Evolutionary conservation across 2,888 invertebrate species (phyloP).

Genomic region (Globia sparganii): DNA sequence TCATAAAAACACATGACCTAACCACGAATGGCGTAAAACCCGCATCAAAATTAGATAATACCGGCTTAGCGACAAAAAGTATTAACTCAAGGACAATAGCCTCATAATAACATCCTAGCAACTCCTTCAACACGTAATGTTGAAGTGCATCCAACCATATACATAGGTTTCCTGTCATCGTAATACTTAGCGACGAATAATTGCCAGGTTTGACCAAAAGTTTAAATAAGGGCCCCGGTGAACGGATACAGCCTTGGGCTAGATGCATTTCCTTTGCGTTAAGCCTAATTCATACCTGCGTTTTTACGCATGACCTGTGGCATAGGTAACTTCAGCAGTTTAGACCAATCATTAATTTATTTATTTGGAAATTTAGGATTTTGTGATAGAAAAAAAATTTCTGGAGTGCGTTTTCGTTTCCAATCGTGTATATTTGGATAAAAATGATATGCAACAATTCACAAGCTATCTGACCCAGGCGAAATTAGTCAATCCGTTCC

Average conservation of each 20-base stretch:
- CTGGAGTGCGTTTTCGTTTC: too few relatives aligned
- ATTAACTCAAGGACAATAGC: slow-evolving; percentile 7
- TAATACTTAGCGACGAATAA: slow-evolving; percentile 33
- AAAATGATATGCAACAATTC: not conserved
- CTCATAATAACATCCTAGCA: slow-evolving; percentile 5
- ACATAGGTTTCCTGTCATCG: slow-evolving; percentile 39
- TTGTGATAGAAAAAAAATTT: not conserved
- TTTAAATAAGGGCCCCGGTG: slow-evolving; percentile 42
- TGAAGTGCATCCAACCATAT: slow-evolving; percentile 29
- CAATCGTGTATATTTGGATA: not conserved
- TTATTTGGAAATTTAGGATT: too few relatives aligned
- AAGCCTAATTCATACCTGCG: slow-evolving; percentile 8
- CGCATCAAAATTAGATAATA: slow-evolving; percentile 24
- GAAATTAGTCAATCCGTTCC: too few relatives aligned
- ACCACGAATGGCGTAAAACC: not conserved
- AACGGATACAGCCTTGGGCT: slow-evolving; percentile 61
- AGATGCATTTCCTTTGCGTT: slow-evolving; percentile 56
- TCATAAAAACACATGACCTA: not conserved
- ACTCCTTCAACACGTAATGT: slow-evolving; percentile 35
- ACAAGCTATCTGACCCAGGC: too few relatives aligned
- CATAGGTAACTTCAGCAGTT: not conserved
- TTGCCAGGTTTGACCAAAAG: slow-evolving; percentile 26
- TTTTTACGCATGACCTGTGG: slow-evolving; percentile 41
- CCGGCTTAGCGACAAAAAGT: slow-evolving; percentile 4
- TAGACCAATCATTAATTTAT: not conserved